Evolutionary conservation across 2,888 invertebrate genomes (phyloP).

Genomic region (Troglohyphantes excavatus): DNA sequence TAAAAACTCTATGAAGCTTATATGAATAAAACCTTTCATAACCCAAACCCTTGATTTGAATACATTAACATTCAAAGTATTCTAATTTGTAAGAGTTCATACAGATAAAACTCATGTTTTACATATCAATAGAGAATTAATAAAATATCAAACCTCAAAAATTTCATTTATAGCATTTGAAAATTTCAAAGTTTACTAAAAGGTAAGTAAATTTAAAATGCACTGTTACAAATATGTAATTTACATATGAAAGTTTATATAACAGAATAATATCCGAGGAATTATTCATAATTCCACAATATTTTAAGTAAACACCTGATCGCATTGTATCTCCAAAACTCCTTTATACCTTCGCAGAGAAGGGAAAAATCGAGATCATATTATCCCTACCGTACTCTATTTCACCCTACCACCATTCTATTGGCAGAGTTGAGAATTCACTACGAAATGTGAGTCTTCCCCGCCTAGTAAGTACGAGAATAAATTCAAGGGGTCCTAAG

Average conservation of each 20-base stretch:
- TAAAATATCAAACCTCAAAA: too few relatives aligned
- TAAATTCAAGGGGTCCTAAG: conserved; percentile 2
- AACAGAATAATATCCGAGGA: background rate
- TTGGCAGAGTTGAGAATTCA: background rate
- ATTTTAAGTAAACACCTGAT: background rate
- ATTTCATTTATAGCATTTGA: too few relatives aligned
- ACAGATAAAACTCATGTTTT: too few relatives aligned
- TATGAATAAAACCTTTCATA: too few relatives aligned
- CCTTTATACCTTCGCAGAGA: background rate
- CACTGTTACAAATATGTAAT: too few relatives aligned
- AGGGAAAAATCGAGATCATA: background rate
- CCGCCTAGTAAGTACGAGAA: conserved; percentile 17
- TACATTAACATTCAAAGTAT: too few relatives aligned
- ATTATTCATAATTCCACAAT: background rate
- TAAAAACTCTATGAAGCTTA: too few relatives aligned
- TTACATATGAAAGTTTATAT: background rate
- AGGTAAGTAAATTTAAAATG: background rate
- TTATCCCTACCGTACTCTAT: background rate
- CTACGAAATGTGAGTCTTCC: background rate
- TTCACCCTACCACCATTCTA: background rate
- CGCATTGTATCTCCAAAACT: background rate
- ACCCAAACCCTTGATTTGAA: too few relatives aligned
- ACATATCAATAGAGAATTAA: too few relatives aligned
- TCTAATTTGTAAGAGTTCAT: too few relatives aligned
- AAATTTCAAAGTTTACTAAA: background rate